phyloP scores from a whole-genome alignment of 1,140 invertebrate genomes.

The Brachionus rubens region DNA sequence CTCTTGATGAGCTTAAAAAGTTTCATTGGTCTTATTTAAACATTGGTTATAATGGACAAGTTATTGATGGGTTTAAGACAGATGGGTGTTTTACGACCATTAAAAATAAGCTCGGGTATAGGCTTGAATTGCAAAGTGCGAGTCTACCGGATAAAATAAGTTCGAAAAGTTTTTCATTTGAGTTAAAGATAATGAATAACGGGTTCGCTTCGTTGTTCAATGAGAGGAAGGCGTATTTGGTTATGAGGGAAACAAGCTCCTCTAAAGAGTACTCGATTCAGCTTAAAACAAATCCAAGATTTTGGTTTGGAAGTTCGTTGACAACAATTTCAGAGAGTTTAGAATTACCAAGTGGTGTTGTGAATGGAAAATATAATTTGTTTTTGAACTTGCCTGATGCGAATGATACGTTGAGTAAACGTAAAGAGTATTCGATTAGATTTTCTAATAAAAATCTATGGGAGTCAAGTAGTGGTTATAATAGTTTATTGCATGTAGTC shows the following conservation, averaged over 20 bases:
- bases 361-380: not conserved
- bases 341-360: not conserved
- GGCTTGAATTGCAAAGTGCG: not conserved
- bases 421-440: not conserved
- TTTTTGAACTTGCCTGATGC: not conserved
- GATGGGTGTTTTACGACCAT: not conserved
- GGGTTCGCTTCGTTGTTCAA: constrained; percentile 20
- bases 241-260: not conserved
- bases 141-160: not conserved
- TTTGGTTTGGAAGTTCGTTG: not conserved
- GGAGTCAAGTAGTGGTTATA: not conserved
- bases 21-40: constrained; percentile 37
- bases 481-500: constrained; percentile 1
- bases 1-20: not conserved
- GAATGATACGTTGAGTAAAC: not conserved
- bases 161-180: not conserved
- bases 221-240: not conserved
- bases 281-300: constrained; percentile 8
- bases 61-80: not conserved
- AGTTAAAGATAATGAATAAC: not conserved
- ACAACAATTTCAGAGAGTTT: not conserved
- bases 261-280: constrained; percentile 4
- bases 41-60: not conserved
- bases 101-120: not conserved
- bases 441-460: constrained; percentile 6